phyloP scores from a whole-genome alignment of 2,888 invertebrate species.

The Agriopis leucophaearia region DNA sequence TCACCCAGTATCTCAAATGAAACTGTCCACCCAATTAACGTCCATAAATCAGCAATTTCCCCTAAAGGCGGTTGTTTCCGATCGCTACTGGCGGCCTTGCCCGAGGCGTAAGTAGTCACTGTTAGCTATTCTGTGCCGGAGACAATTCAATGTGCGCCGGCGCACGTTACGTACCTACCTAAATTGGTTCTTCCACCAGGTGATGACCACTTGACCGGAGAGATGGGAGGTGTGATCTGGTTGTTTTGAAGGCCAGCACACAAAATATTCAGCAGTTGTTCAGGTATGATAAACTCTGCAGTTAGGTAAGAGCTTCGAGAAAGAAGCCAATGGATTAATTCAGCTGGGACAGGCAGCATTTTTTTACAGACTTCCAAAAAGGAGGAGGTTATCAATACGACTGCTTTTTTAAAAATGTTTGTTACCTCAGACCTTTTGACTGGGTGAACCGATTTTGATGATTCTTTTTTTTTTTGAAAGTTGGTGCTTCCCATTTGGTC shows the following conservation, averaged over 20 bases:
- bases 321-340: too few species aligned
- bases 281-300: too few species aligned
- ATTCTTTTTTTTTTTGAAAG: too few species aligned
- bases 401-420: too few species aligned
- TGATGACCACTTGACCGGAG: constrained; percentile 11
- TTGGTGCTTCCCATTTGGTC: too few species aligned
- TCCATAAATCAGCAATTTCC: constrained; percentile 60
- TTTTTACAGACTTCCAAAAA: too few species aligned
- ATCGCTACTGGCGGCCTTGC: constrained; percentile 12
- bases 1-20: constrained; percentile 13
- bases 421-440: too few species aligned
- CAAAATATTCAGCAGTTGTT: too few species aligned
- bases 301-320: too few species aligned
- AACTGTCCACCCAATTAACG: constrained; percentile 35
- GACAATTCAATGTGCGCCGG: constrained; percentile 23
- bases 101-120: neutral
- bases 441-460: too few species aligned
- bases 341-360: too few species aligned
- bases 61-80: constrained; percentile 59
- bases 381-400: too few species aligned
- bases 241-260: neutral
- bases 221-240: constrained; percentile 4
- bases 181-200: constrained; percentile 43
- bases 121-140: constrained; percentile 10
- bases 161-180: constrained; percentile 26